These are phyloP conservation scores for Pygocentrus nattereri DNA, from an alignment of 2,797 vertebrate species.

Conservation along the genomic window DNA sequence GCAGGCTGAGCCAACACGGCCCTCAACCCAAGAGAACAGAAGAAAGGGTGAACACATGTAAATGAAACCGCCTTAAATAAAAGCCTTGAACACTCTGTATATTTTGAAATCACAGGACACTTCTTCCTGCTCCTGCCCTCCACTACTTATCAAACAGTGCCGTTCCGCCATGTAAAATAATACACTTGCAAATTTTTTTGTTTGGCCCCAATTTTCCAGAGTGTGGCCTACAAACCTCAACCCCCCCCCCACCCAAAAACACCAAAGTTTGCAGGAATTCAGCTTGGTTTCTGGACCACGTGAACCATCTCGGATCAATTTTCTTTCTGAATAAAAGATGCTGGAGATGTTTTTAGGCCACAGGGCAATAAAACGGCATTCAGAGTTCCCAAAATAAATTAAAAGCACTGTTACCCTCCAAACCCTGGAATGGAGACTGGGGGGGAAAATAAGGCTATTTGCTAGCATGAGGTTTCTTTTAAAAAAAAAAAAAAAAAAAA, in stretches of 20 bases:
- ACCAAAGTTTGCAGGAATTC: conserved; percentile 48
- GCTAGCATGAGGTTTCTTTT: background rate
- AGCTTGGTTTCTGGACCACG: conserved; percentile 42
- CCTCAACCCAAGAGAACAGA: background rate
- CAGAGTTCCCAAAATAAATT: conserved; percentile 3
- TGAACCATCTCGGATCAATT: conserved; percentile 26
- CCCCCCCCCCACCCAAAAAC: conserved; percentile 10
- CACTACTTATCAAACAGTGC: conserved; percentile 30
- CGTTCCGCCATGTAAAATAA: conserved; percentile 49
- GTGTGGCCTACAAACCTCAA: conserved; percentile 54
- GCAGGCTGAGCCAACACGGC: background rate
- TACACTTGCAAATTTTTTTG: conserved; percentile 32
- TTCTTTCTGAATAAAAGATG: conserved; percentile 24
- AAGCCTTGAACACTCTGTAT: conserved; percentile 27
- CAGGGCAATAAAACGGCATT: conserved; percentile 24
- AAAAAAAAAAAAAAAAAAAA: background rate
- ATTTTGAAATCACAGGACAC: conserved; percentile 44
- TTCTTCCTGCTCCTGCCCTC: conserved; percentile 39
- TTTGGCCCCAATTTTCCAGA: conserved; percentile 30
- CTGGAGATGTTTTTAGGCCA: conserved; percentile 23
- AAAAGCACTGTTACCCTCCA: background rate
- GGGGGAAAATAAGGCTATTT: background rate
- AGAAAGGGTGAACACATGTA: background rate
- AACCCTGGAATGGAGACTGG: background rate
- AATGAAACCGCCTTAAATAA: conserved; percentile 24